Base-by-base conservation (phyloP, 2,113 vertebrate species). In the Fukomys damarensis region DNA sequence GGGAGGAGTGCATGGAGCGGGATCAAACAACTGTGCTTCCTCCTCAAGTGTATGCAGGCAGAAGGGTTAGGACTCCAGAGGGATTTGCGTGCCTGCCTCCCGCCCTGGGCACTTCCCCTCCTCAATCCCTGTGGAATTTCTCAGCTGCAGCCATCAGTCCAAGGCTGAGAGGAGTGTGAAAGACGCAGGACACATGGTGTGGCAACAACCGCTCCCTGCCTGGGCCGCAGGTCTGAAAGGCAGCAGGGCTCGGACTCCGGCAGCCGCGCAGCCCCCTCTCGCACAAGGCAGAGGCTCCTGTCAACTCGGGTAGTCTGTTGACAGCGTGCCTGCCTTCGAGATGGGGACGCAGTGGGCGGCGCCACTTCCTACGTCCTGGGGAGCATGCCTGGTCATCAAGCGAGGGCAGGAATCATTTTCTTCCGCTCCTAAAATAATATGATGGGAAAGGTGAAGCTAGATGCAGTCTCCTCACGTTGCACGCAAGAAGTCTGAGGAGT, bases 61-160 rank as follows among this genome's bases (percentile, higher is more conserved):
- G 92, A 89, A 70, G 66, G 90, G 85, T 65, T 65, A 80, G 93
- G 87, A 76, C 96, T 97, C 97, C 96, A 87, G 93, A 89, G 96
- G 96, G 96, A 97, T 98, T 97, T 97, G 87, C 79, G 82, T 82
- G 96, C 97, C 96, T 97, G 76, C 95, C 76, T 97, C 96, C 93
- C 70, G 88, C 95, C 95, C 84, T 77, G 94, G 59, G 92, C 96
- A 97, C 97, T 97, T 98, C 97, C 97, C 96, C 87, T 98, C 70
- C 54, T 95, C 97, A 96, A 97, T 97, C 97, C 94, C 93, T 82
- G 17, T 85, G 97, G 98, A 97, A 97, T 97, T 98, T 96, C 96
- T 97, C 97, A 97, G 97, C 94, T 98, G 97, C 81, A 96, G 96
- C 94, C 95, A 79, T 97, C 95, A 97, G 94, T 97, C 92, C 76